Conservation (phyloP, 2,888 invertebrate species). For the Chrysopilus asiliformis region DNA sequence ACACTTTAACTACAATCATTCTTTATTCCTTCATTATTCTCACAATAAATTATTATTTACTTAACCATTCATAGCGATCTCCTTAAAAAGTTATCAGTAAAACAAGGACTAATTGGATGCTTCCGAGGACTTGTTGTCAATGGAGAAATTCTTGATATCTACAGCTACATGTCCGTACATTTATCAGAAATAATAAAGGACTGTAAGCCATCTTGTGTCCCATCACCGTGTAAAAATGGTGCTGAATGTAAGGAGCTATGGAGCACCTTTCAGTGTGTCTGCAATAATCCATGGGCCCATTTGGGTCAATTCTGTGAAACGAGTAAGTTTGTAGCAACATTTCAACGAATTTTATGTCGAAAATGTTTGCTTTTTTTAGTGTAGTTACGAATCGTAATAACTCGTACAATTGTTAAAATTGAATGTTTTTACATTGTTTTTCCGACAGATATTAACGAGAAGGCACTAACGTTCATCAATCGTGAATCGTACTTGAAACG, state of each 20-base stretch:
- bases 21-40: too few species aligned
- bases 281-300: slow-evolving; percentile 87
- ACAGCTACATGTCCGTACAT: slow-evolving; percentile 85
- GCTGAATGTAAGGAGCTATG: slow-evolving; percentile 83
- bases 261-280: slow-evolving; percentile 86
- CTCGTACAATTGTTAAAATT: too few species aligned
- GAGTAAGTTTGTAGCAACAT: too few species aligned
- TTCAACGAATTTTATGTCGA: too few species aligned
- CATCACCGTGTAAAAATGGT: slow-evolving; percentile 84
- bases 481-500: slow-evolving; percentile 66
- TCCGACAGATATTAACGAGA: slow-evolving; percentile 71
- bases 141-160: slow-evolving; percentile 79
- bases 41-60: too few species aligned
- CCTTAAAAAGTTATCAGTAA: slow-evolving; percentile 66
- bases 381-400: slow-evolving; percentile 1
- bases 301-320: slow-evolving; percentile 80
- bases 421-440: too few species aligned
- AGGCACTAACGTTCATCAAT: slow-evolving; percentile 77
- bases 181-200: slow-evolving; percentile 83
- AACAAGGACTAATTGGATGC: slow-evolving; percentile 85
- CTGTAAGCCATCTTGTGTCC: slow-evolving; percentile 88
- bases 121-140: slow-evolving; percentile 86
- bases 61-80: too few species aligned
- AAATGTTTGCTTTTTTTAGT: slow-evolving; percentile 3
- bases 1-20: too few species aligned